A percentile compares a stretch with the other conserved stretches of the same genome.
These are phyloP conservation scores for Phalacrocorax pelagicus DNA, from an alignment of 2,113 vertebrate genomes.

Conservation along the genomic window DNA sequence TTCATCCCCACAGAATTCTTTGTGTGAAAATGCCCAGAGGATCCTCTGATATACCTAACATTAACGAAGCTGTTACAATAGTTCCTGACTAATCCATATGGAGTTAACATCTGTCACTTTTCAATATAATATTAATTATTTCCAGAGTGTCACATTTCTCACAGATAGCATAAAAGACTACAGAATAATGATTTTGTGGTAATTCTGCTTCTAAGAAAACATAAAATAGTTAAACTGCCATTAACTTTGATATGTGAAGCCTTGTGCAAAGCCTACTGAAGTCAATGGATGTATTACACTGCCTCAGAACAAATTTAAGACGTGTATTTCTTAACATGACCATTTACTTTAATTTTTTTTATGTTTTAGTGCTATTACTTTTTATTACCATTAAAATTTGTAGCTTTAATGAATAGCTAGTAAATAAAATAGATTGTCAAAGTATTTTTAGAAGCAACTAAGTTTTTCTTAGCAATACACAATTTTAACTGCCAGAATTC, in stretches of 20 bases:
- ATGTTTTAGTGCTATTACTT: background rate
- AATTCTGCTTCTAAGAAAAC: conserved; percentile 12
- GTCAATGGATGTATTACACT: background rate
- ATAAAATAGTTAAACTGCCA: background rate
- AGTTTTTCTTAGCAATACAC: background rate
- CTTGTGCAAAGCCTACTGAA: background rate
- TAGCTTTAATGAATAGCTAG: background rate
- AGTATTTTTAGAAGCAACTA: background rate
- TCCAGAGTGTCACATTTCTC: background rate
- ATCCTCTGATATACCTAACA: background rate
- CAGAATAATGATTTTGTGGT: background rate
- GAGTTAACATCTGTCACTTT: background rate
- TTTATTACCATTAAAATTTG: background rate
- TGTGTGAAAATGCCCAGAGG: background rate
- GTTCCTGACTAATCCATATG: background rate
- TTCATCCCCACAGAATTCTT: background rate
- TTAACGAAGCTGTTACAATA: background rate
- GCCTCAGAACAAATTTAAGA: background rate
- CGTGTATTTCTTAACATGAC: background rate
- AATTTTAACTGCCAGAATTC: background rate
- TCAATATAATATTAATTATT: background rate
- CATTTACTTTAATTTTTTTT: background rate
- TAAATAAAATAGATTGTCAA: background rate
- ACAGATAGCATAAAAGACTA: background rate
- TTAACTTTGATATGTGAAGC: background rate